phyloP scores from a whole-genome alignment of 2,113 vertebrate species.

The Malurus melanocephalus region DNA sequence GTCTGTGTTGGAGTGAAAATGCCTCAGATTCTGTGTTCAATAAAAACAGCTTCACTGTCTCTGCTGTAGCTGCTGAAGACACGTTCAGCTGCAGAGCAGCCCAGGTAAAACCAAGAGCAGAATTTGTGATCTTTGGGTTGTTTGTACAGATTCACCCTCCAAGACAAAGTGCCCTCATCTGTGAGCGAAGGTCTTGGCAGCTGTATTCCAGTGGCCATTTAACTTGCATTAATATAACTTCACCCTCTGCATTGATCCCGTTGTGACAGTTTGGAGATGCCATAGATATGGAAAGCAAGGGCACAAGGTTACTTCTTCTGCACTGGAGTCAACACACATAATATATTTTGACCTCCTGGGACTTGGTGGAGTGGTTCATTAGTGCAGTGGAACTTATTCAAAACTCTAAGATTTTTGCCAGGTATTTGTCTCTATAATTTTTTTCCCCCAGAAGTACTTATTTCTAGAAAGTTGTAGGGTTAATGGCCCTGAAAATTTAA shows the following conservation, averaged over 20 bases:
- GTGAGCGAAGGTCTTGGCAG: background rate
- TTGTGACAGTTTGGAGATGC: slow-evolving; percentile 13
- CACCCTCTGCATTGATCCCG: background rate
- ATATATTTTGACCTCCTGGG: background rate
- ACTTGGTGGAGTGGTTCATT: slow-evolving; percentile 8
- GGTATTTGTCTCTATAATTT: background rate
- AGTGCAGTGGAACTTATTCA: slow-evolving; percentile 12
- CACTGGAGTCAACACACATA: background rate
- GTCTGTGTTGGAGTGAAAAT: background rate
- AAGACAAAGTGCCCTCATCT: background rate
- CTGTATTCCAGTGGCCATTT: slow-evolving; percentile 13
- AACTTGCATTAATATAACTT: background rate
- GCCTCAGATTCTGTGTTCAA: background rate
- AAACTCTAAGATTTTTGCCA: background rate
- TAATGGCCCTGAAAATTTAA: slow-evolving; percentile 13
- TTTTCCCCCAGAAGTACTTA: background rate
- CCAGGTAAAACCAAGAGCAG: background rate
- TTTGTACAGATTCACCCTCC: background rate
- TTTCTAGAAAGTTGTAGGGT: background rate
- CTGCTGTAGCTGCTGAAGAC: background rate
- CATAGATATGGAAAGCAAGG: slow-evolving; percentile 48
- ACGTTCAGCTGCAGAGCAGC: accelerated
- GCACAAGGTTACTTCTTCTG: slow-evolving; percentile 25
- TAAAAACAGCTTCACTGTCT: background rate
- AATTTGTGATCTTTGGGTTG: background rate